phyloP scores from a whole-genome alignment of 2,888 invertebrate genomes.

The Caenorhabditis sp. region DNA sequence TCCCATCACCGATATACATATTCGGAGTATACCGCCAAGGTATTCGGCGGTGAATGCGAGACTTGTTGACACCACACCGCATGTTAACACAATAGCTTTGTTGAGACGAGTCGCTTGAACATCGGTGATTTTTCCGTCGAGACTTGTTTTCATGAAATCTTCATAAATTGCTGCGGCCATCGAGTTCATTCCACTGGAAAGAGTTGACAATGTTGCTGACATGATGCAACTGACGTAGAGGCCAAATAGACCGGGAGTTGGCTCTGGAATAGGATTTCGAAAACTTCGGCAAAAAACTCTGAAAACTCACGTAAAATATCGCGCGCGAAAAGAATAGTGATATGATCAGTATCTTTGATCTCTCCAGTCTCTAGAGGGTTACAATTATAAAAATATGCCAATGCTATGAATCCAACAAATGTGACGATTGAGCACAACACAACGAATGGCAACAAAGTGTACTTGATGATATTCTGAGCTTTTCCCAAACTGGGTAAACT shows the following conservation, averaged over 20 bases:
- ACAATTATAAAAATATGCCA: slow-evolving; percentile 63
- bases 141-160: slow-evolving; percentile 58
- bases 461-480: slow-evolving; percentile 57
- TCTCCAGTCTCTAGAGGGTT: slow-evolving; percentile 61
- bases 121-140: slow-evolving; percentile 52
- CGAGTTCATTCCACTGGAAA: slow-evolving; percentile 65
- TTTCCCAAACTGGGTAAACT: slow-evolving; percentile 55
- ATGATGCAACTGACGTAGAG: slow-evolving; percentile 64
- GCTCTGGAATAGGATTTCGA: slow-evolving; percentile 34
- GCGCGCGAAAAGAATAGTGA: slow-evolving; percentile 59
- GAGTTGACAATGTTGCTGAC: slow-evolving; percentile 63
- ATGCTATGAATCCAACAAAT: slow-evolving; percentile 62
- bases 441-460: slow-evolving; percentile 59
- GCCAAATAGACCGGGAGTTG: slow-evolving; percentile 62
- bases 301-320: slow-evolving; percentile 52
- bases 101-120: slow-evolving; percentile 44
- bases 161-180: slow-evolving; percentile 66
- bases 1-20: slow-evolving; percentile 64
- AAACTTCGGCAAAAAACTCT: neutral
- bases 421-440: slow-evolving; percentile 60
- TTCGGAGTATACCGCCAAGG: slow-evolving; percentile 58
- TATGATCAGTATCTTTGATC: slow-evolving; percentile 58
- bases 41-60: slow-evolving; percentile 60
- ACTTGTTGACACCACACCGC: slow-evolving; percentile 48
- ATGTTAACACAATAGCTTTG: slow-evolving; percentile 44